Evolutionary conservation across 2,113 vertebrate species (phyloP).

Genomic region (Hipposideros armiger): DNA sequence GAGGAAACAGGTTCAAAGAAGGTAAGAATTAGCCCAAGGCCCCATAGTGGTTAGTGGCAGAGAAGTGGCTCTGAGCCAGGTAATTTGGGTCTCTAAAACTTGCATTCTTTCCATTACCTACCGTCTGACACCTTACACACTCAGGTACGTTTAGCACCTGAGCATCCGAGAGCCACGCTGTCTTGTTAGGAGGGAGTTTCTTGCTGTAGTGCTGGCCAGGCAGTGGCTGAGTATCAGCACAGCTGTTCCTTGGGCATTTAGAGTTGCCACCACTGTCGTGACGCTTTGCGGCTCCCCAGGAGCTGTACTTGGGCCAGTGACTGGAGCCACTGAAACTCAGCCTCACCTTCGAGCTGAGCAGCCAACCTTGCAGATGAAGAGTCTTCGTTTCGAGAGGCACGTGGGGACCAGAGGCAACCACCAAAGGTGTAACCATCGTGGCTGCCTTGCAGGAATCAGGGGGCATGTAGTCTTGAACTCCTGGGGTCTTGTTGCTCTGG

Average conservation of each 20-base stretch:
- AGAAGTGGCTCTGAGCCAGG: neutral
- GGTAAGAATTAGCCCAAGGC: neutral
- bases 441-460: neutral
- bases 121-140: neutral
- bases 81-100: neutral
- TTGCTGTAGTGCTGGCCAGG: neutral
- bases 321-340: neutral
- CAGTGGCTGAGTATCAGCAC: neutral
- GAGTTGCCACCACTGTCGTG: fast-evolving
- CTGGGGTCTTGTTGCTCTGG: neutral
- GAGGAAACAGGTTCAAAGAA: neutral
- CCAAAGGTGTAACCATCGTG: fast-evolving
- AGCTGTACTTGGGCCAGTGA: too few relatives aligned
- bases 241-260: neutral
- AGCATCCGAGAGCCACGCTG: neutral
- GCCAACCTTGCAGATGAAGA: neutral
- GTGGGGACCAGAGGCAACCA: neutral
- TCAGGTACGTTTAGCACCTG: neutral
- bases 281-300: neutral
- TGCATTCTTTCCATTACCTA: neutral
- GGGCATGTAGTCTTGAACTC: neutral
- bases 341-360: neutral
- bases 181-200: neutral
- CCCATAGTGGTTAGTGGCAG: neutral
- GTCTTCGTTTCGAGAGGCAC: neutral